Base-by-base conservation (phyloP, 2,888 invertebrate genomes). In the Allophyes oxyacanthae region DNA sequence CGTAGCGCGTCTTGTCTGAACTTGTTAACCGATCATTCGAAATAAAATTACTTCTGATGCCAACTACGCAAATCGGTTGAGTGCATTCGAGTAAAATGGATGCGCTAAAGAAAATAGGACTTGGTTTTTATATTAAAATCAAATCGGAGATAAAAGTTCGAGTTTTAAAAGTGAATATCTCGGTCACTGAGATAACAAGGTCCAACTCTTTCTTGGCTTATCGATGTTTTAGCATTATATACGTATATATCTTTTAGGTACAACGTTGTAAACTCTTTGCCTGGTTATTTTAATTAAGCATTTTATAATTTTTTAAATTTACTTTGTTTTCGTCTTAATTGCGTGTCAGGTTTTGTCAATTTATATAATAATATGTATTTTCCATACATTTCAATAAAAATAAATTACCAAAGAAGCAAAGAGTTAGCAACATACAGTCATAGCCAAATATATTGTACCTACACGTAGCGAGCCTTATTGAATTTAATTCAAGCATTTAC, bases 111-210 rank as follows among this genome's bases (percentile, higher is more conserved):
- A 53, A 62, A 56, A 61, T 53, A 36, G 20, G 41, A 60, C 57
- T 53, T 41, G 52, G 61, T 54, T 58, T 65, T 73, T 65, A 60
- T 66, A 64, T 62, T 56, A 68, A 73, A 72, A 61, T 75, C 42
- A 72, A 72, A 67, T 67, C 54, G 50, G 30, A 53, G 64, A 66
- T 71, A 72, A 64, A 73, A 63, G 52, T 57, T 48, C 14, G 9
- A 65, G 62, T 71, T 63, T 59, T 28, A 42, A 56, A 58, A 67
- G 60, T 62, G 60, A 64, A 63, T 64, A 33, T 62, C 51, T 51
- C 51, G 43, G 43, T 57, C 36, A 32, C 37, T 43, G 42, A 63
- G 62, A 74, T 71, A 75, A 68, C 57, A 64, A 65, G 68, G 42
- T 55, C 42, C n/a, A 50, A 70, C 67, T 58, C 36, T 51, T 41